Evolutionary conservation across 1,140 invertebrate species (phyloP).

Genomic region (Bathynomus jamesi): DNA sequence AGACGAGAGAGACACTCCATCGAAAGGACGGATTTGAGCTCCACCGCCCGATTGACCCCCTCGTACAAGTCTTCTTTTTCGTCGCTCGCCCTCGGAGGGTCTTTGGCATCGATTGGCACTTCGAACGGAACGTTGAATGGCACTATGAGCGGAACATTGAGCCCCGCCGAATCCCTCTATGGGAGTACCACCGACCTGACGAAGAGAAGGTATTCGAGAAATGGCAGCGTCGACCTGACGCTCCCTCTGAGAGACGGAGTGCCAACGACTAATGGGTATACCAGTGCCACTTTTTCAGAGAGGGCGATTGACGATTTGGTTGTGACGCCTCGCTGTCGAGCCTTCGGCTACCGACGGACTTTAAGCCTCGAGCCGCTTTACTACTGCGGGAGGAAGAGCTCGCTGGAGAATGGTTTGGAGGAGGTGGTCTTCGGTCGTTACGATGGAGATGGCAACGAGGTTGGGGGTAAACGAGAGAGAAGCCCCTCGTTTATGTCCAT

Average conservation of each 20-base stretch:
- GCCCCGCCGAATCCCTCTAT: no score
- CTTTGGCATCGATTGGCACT: no score
- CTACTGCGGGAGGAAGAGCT: background rate
- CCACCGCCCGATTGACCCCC: background rate
- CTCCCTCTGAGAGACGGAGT: background rate
- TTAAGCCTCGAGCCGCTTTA: background rate
- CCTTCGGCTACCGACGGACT: background rate
- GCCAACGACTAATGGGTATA: background rate
- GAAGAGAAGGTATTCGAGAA: no score
- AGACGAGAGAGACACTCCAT: background rate
- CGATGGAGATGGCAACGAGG: background rate
- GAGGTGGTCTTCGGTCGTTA: background rate
- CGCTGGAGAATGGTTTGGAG: background rate
- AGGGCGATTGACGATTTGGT: no score
- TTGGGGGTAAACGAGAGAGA: conserved; percentile 8
- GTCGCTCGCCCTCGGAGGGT: conserved; percentile 11
- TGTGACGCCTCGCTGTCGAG: no score
- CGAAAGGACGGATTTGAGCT: conserved; percentile 6
- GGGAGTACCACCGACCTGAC: background rate
- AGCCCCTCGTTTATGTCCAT: conserved; percentile 21
- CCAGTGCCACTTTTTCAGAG: no score
- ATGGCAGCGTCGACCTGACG: background rate
- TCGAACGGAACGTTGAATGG: no score
- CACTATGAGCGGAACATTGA: no score
- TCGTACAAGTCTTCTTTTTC: conserved; percentile 3